Conservation (phyloP, 2,113 vertebrate species). For the Argyrosomus japonicus region DNA sequence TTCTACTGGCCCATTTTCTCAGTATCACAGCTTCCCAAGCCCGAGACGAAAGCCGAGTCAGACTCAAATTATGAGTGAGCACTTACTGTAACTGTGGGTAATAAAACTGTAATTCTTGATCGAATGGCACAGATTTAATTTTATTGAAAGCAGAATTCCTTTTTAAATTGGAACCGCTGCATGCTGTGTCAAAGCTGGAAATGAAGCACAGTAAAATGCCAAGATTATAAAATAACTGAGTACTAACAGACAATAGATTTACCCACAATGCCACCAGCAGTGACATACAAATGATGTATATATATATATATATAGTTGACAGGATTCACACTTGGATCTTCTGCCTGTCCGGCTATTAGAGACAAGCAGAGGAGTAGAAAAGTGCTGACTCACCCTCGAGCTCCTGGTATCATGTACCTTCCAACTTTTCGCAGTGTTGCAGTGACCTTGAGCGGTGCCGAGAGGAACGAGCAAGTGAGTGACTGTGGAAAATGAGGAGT, state of each 20-base stretch:
- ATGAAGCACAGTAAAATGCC: slow-evolving; percentile 1
- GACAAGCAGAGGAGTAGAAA: slow-evolving; percentile 60
- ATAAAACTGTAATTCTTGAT: slow-evolving; percentile 31
- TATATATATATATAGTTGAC: not conserved
- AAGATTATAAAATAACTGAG: not conserved
- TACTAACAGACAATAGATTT: slow-evolving; percentile 8
- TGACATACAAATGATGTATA: slow-evolving; percentile 22
- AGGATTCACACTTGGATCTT: slow-evolving; percentile 50
- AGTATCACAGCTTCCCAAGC: slow-evolving; percentile 7
- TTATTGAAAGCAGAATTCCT: slow-evolving; percentile 27
- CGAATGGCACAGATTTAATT: slow-evolving; percentile 12
- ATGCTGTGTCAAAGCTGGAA: slow-evolving; percentile 5
- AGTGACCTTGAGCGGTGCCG: slow-evolving; percentile 79
- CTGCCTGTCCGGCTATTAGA: slow-evolving; percentile 61
- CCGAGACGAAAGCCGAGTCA: not conserved
- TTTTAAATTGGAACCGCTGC: slow-evolving; percentile 9
- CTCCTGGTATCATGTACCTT: slow-evolving; percentile 61
- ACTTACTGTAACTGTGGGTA: slow-evolving; percentile 20
- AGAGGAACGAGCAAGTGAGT: slow-evolving; percentile 46
- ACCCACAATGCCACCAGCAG: slow-evolving; percentile 7
- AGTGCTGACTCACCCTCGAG: slow-evolving; percentile 80
- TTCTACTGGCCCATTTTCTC: slow-evolving; percentile 10
- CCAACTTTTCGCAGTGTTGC: slow-evolving; percentile 80
- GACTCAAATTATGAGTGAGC: slow-evolving; percentile 17
- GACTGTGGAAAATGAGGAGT: slow-evolving; percentile 63